phyloP scores from a whole-genome alignment of 2,888 invertebrate genomes.

The Trichogramma evanescens region DNA sequence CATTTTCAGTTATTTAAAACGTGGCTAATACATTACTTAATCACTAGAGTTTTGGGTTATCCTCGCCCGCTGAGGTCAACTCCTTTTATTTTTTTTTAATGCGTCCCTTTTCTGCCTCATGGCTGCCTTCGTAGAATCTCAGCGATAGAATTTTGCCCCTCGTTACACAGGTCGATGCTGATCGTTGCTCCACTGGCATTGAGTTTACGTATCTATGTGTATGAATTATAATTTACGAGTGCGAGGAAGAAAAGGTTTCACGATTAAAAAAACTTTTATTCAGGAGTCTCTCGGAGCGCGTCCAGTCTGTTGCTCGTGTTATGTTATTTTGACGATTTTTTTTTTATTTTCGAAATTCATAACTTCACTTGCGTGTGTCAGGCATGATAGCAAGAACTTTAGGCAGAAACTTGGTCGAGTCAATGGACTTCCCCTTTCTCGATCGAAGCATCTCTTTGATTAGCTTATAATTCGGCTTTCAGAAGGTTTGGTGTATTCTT shows the following conservation, averaged over 20 bases:
- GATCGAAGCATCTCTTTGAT: background rate
- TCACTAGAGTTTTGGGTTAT: conserved; percentile 23
- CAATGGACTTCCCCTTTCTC: too few species aligned
- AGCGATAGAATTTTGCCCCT: too few species aligned
- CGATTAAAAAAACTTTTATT: conserved; percentile 5
- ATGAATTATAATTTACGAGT: conserved; percentile 15
- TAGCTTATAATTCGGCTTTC: conserved; percentile 27
- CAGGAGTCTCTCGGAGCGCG: conserved; percentile 44
- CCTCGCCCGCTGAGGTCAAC: conserved; percentile 24
- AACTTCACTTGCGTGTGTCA: conserved; percentile 27
- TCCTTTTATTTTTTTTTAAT: conserved; percentile 7
- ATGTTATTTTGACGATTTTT: background rate
- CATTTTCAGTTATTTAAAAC: conserved; percentile 2
- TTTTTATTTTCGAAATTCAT: conserved; percentile 3
- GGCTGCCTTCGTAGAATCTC: too few species aligned
- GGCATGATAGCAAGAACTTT: conserved; percentile 38
- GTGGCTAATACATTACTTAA: conserved; percentile 21
- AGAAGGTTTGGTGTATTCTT: too few species aligned
- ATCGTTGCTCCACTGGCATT: background rate
- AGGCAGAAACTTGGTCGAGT: conserved; percentile 38
- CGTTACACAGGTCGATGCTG: too few species aligned
- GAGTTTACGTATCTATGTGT: background rate
- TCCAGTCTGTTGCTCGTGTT: conserved; percentile 38
- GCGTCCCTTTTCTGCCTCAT: background rate
- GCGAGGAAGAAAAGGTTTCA: background rate